Conservation (phyloP, 30 jellyfish, hydroid and myxozoan species). For the Catostylus mosaicus region DNA sequence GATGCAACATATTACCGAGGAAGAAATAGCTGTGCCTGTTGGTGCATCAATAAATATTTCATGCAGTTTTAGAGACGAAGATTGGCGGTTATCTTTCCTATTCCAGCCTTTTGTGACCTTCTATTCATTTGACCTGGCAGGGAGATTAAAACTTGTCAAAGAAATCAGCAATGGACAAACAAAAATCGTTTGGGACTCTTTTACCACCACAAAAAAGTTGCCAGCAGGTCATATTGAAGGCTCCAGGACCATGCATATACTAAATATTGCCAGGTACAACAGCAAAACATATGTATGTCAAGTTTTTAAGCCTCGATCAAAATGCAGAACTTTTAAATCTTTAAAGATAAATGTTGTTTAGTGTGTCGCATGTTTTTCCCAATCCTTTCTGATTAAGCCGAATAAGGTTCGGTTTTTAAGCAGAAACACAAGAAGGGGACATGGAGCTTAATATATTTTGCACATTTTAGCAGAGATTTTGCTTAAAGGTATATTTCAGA, state of each 20-base stretch:
- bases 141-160: neutral
- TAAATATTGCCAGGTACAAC: neutral
- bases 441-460: too few species aligned
- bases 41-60: slow-evolving; percentile 4
- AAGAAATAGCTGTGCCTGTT: neutral
- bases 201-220: neutral
- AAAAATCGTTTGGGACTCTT: neutral
- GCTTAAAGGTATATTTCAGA: too few species aligned
- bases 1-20: too few species aligned
- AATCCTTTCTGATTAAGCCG: too few species aligned
- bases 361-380: too few species aligned
- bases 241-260: neutral
- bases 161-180: neutral
- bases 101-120: neutral
- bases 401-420: too few species aligned
- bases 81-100: neutral
- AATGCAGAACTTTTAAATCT: neutral
- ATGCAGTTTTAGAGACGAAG: neutral
- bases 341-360: neutral
- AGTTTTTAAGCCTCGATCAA: neutral
- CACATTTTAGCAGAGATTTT: too few species aligned
- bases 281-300: neutral
- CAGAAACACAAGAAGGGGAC: too few species aligned
- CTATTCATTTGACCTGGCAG: neutral
- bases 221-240: neutral